Evolutionary conservation across 2,113 vertebrate species (phyloP), one percentile per base, ranked within the genome.

Genomic region (Pangasianodon hypophthalmus): DNA sequence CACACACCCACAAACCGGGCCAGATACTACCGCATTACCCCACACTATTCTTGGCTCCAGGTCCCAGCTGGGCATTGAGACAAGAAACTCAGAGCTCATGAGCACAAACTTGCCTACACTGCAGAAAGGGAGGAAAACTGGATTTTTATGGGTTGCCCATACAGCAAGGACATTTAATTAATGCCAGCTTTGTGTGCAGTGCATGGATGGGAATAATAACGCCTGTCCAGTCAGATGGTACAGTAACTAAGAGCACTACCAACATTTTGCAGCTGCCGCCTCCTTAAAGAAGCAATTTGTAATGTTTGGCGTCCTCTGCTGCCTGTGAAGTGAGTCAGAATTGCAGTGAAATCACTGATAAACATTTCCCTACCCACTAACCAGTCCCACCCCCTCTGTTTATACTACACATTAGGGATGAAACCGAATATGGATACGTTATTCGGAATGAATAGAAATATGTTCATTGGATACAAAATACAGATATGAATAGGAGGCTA

Each of bases 1-100:
- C 79, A 82, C 80, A 82, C 32, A 83, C 81, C 75, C 82, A 56
- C 69, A 41, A 24, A 58, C n/a, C 29, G 32, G 85, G 73, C 77
- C 84, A 83, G 75, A 87, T 64, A 79, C 84, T 41, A 81, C 88
- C 21, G 84, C 88, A 91, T 91, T 89, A 89, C 88, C 54, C 79
- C 84, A 50, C 86, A 84, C 77, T 83, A 32, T 83, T 71, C 64
- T 58, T 82, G 60, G 84, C 75, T 85, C 37, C 24, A 62, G 64
- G 60, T 81, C 85, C 60, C 41, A 62, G 69, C 32, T 89, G 69
- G 85, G 46, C 77, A 79, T 50, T 89, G 80, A n/a, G 32, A 79
- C 85, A 82, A 79, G 26, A 24, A 77, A 81, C 82, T 79, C 29
- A 58, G 48, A 84, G 18, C 44, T 71, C 58, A 73, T 52, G 87